Conservation (phyloP, 1,140 invertebrate genomes). For the Formica selysi region DNA sequence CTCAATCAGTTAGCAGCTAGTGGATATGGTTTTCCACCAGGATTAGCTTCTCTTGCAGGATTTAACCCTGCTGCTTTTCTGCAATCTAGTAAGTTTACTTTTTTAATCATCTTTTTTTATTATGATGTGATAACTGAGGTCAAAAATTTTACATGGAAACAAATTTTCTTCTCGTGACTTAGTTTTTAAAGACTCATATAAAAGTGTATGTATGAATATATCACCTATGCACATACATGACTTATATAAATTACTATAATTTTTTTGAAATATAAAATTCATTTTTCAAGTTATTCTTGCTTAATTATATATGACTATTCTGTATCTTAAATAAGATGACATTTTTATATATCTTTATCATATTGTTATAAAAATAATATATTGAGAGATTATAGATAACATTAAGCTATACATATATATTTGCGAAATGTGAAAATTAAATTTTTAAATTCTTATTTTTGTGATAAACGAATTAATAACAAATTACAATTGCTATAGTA, state of each 20-base stretch:
- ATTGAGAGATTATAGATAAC: background rate
- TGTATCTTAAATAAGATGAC: background rate
- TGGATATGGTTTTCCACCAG: constrained; percentile 73
- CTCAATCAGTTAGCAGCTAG: constrained; percentile 77
- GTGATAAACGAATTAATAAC: background rate
- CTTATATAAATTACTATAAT: constrained; percentile 11
- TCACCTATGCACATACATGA: constrained; percentile 55
- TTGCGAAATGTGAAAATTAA: background rate
- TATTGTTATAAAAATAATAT: constrained; percentile 5
- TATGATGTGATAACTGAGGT: background rate
- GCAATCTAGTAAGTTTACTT: constrained; percentile 91
- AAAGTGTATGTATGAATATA: constrained; percentile 56
- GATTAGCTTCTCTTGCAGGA: constrained; percentile 80
- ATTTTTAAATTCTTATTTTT: background rate
- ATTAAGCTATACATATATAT: background rate
- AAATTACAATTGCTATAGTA: background rate
- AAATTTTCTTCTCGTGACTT: background rate
- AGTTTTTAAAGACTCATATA: background rate
- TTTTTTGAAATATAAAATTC: constrained; percentile 40
- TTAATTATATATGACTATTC: too few species aligned
- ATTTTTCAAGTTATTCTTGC: constrained; percentile 33
- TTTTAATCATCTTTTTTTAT: background rate
- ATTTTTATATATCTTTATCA: background rate
- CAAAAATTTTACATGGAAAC: background rate
- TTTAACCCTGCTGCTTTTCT: constrained; percentile 91